Conservation (phyloP, 2,797 vertebrate genomes). For the Peromyscus aztecus region DNA sequence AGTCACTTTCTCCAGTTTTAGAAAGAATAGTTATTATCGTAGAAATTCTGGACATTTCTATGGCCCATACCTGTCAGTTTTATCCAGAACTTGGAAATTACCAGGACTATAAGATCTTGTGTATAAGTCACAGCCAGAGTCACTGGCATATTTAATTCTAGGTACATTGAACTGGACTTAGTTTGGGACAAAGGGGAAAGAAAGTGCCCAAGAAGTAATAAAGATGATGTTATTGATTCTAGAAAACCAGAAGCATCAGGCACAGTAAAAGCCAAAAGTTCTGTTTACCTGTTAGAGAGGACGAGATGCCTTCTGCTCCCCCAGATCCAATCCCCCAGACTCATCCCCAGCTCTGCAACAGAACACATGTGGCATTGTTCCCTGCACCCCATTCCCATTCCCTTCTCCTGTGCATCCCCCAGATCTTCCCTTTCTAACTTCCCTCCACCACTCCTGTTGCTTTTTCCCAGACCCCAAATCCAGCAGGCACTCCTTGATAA, state of each 20-base stretch:
- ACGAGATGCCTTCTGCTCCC: background rate
- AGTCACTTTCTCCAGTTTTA: background rate
- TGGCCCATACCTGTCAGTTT: background rate
- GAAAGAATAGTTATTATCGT: background rate
- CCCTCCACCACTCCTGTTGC: background rate
- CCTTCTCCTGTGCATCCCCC: background rate
- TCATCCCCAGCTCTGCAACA: background rate
- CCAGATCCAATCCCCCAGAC: background rate
- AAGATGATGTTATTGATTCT: background rate
- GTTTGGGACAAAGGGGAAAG: background rate
- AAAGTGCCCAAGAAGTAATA: background rate
- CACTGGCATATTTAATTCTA: background rate
- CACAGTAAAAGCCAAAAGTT: background rate
- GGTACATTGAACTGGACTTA: background rate
- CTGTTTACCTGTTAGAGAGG: background rate
- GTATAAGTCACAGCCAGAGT: background rate
- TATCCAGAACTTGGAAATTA: background rate
- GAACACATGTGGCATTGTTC: background rate
- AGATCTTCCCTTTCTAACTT: background rate
- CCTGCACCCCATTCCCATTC: background rate
- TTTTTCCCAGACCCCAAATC: background rate
- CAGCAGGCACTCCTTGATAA: background rate
- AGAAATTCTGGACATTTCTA: background rate
- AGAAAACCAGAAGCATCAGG: constrained; percentile 21
- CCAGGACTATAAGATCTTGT: background rate